Base-by-base conservation (phyloP, 2,797 vertebrate species). In the Serranus cabrilla region DNA sequence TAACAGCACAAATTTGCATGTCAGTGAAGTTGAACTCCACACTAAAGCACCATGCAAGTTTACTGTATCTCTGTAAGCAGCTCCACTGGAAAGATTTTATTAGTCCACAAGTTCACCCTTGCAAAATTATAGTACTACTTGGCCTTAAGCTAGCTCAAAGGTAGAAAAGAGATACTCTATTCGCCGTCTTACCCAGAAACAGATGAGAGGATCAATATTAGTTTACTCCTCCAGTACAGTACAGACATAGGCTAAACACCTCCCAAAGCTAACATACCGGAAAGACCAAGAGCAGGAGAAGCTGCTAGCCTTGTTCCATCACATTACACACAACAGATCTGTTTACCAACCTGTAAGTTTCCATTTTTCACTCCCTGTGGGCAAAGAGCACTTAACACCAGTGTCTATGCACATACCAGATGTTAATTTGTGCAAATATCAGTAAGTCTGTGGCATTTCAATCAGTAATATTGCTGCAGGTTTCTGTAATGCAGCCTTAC, bases 371-470 rank as follows among this genome's bases (percentile, higher is more conserved):
- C 27, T 59, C 54, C 21, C 65, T 39, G 45, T 63, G 21, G 34
- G 47, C 37, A 60, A 17, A 65, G 25, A 71, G 23, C 67, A 39
- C 59, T 83, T 60, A 54, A 17, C 64, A 50, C 40, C 5, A 57
- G 43, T 51, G 62, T 55, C 43, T 65, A n/a, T 40, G 47, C 34
- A 34, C 54, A 63, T 27, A 58, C 23, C 77, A 82, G 57, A 75
- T 74, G 83, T 60, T 78, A 67, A 81, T 73, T 61, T 65, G 71
- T 75, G 39, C 51, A 78, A 81, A 90, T 50, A 79, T 37, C 16
- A 23, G 59, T 27, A 37, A 40, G 43, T 78, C 25, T 39, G n/a
- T 73, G 25, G 63, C 71, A 66, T 87, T 82, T 63, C 51, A 85
- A 56, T 67, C 65, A 69, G 54, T 37, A 34, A 6, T 21, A n/a